Conservation (phyloP, 2,113 vertebrate genomes). For the Hippocampus mohnikei region DNA sequence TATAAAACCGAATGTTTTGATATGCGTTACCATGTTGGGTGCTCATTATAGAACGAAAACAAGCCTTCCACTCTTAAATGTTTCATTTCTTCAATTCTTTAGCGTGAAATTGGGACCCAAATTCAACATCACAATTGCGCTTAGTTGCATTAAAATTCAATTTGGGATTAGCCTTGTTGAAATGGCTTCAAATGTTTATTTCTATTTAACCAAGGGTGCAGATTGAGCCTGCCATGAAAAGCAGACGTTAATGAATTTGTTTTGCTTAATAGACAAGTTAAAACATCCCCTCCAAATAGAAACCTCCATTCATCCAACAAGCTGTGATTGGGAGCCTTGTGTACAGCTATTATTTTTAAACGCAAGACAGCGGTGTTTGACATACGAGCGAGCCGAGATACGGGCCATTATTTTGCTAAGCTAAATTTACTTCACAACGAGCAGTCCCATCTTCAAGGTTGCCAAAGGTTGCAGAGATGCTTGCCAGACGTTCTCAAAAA, state of each 20-base stretch:
- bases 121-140: background rate
- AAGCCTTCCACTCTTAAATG: background rate
- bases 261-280: background rate
- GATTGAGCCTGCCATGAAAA: background rate
- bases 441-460: too few species aligned
- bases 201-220: background rate
- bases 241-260: background rate
- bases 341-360: too few species aligned
- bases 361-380: too few species aligned
- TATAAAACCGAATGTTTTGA: background rate
- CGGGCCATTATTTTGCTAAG: too few species aligned
- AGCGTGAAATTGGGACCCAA: slow-evolving; percentile 1
- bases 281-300: slow-evolving; percentile 11
- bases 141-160: background rate
- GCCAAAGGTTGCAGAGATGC: too few species aligned
- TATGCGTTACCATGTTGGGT: background rate
- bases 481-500: too few species aligned
- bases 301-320: background rate
- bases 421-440: too few species aligned
- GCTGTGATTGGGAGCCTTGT: too few species aligned
- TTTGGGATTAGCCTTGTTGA: slow-evolving; percentile 6
- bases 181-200: slow-evolving; percentile 1
- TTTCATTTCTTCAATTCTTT: background rate
- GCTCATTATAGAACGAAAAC: background rate
- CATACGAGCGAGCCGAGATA: too few species aligned